Conservation (phyloP, 2,113 vertebrate species). For the Heterocephalus glaber region DNA sequence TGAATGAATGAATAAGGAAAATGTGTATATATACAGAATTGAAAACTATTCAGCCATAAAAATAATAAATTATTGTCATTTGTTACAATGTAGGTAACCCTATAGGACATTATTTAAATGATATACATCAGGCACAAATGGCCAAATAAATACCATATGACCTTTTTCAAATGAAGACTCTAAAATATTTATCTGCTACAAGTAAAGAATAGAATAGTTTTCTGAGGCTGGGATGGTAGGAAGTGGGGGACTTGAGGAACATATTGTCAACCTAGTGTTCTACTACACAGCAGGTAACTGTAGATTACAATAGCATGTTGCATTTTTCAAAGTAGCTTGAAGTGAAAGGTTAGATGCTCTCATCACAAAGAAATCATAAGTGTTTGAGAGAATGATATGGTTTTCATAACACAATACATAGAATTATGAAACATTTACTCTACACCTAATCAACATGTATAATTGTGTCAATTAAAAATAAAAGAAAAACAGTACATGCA, state of each 20-base stretch:
- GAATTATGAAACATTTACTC: not conserved
- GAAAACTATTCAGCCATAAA: too few species aligned
- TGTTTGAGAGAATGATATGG: not conserved
- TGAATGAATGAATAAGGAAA: too few species aligned
- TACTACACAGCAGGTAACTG: too few species aligned
- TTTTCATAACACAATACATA: not conserved
- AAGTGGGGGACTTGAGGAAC: not conserved
- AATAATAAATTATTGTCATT: not conserved
- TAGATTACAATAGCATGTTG: too few species aligned
- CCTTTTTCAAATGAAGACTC: not conserved
- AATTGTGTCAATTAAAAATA: not conserved
- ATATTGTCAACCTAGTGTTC: not conserved
- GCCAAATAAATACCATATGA: not conserved
- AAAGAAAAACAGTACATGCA: not conserved
- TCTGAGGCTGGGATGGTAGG: too few species aligned
- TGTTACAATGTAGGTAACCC: not conserved
- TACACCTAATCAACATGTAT: not conserved
- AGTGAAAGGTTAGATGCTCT: not conserved
- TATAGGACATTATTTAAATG: not conserved
- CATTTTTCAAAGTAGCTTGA: not conserved
- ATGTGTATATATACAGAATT: not conserved
- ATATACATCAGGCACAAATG: not conserved
- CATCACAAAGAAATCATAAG: not conserved
- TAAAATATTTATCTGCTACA: not conserved
- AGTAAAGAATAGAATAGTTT: not conserved